A percentile compares a stretch with the other conserved stretches of the same genome.
phyloP scores from a whole-genome alignment of 2,797 vertebrate species.

The Rhinogobio ventralis region DNA sequence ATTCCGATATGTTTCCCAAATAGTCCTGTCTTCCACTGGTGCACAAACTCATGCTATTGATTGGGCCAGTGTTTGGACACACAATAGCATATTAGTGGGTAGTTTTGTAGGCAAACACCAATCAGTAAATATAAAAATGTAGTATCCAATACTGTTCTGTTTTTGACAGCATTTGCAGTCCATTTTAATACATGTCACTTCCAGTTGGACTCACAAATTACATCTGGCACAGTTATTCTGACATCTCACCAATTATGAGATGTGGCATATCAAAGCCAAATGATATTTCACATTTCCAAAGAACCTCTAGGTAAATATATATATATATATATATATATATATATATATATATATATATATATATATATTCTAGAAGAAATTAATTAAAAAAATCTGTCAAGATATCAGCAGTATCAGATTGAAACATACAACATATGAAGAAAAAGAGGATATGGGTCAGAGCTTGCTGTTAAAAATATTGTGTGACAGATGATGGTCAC shows the following conservation, averaged over 20 bases:
- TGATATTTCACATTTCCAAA: not conserved
- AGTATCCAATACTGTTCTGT: not conserved
- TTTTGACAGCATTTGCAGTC: not conserved
- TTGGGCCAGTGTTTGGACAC: not conserved
- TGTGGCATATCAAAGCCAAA: not conserved
- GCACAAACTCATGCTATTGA: not conserved
- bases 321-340: too few relatives aligned
- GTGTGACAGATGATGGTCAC: constrained; percentile 39
- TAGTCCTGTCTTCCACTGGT: not conserved
- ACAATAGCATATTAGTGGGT: not conserved
- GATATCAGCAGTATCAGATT: constrained; percentile 3
- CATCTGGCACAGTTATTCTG: constrained; percentile 2
- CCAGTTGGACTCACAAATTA: not conserved
- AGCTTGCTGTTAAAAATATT: constrained; percentile 14
- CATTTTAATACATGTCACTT: constrained; percentile 5
- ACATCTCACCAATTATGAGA: constrained; percentile 20
- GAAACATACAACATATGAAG: not conserved
- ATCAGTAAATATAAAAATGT: not conserved
- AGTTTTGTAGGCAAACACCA: not conserved
- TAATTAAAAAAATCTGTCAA: too few relatives aligned
- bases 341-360: too few relatives aligned
- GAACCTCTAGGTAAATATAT: not conserved
- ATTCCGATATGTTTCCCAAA: not conserved
- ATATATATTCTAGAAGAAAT: too few relatives aligned
- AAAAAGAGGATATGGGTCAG: constrained; percentile 31